Evolutionary conservation across 2,888 invertebrate genomes (phyloP), one percentile per base, ranked within the genome.

Genomic region (Lasioglossum leucozonium): DNA sequence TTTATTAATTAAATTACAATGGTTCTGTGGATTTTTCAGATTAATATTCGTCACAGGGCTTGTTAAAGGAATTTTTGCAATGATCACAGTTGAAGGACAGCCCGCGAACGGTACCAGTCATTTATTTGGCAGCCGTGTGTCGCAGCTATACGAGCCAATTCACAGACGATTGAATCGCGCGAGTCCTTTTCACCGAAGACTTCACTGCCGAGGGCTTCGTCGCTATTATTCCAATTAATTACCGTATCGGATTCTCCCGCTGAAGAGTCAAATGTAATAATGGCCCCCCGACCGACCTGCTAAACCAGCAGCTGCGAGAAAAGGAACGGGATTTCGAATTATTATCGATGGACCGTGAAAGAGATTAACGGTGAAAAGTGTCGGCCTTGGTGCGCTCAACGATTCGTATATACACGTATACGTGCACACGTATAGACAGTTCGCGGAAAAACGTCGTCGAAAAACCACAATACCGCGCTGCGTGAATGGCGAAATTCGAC

Each of bases 151-250:
- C 26, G 47, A 26, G 44, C 30, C 44, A 72, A 55, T 67, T 81
- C 37, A 69, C 73, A 42, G 62, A 74, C 73, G 77, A 65, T 74
- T n/a, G 78, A 78, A 78, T 71, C 69, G 51, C 26, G 30, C 42
- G 10, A 11, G 30, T 47, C 34, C 37, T 51, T 34, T 67, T 62
- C 51, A 55, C 26, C 40, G 37, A 55, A n/a, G 51, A 67, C 58
- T 42, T 34, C 26, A 26, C 40, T 10, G 72, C 58, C 72, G 73
- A 73, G 79, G 65, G 72, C 34, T 80, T 73, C 69, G n/a, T 42
- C 77, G 58, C 69, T 74, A 75, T 85, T 83, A 79, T 77, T 77
- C 85, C 74, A 77, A 83, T 85, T 85, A 87, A 87, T 87, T 81
- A 72, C 72, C 81, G 74, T 55, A 77, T 73, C 69, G 81, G 78